Conservation (phyloP, 1,140 invertebrate species). For the Ladona fulva region DNA sequence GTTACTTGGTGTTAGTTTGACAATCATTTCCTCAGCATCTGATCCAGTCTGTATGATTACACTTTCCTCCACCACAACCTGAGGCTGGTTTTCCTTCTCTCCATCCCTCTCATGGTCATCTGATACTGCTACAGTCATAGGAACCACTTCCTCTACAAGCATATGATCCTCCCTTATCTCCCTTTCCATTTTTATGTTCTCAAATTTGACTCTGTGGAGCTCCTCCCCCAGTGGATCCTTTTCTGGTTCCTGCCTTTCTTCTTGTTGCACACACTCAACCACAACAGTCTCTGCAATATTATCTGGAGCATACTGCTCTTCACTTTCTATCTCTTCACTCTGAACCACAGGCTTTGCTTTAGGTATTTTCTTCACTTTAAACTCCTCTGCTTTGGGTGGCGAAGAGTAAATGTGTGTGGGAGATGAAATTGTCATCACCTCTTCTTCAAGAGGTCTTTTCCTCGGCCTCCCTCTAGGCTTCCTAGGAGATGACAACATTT, state of each 20-base stretch:
- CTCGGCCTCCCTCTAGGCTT: conserved; percentile 16
- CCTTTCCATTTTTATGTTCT: conserved; percentile 16
- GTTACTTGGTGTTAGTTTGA: neutral
- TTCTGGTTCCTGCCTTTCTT: conserved; percentile 9
- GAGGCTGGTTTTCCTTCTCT: conserved; percentile 18
- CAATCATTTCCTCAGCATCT: conserved; percentile 14
- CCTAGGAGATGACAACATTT: conserved; percentile 6
- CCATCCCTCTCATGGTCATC: conserved; percentile 18
- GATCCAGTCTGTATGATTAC: neutral
- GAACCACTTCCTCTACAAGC: conserved; percentile 12
- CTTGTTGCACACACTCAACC: neutral
- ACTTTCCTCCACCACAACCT: conserved; percentile 5
- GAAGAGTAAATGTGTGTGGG: neutral
- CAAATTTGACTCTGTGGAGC: neutral
- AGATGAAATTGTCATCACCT: neutral
- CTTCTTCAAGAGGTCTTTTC: conserved; percentile 12
- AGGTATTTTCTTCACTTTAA: neutral
- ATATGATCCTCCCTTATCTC: conserved; percentile 14
- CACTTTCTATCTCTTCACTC: neutral
- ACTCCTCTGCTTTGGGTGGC: neutral
- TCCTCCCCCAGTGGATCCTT: conserved; percentile 8
- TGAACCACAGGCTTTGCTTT: neutral
- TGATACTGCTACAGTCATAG: neutral
- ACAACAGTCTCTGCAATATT: neutral
- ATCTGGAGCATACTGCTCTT: neutral